A percentile compares a stretch with the other conserved stretches of the same genome.
phyloP scores from a whole-genome alignment of 2,888 invertebrate species.

The Epinotia nisella region DNA sequence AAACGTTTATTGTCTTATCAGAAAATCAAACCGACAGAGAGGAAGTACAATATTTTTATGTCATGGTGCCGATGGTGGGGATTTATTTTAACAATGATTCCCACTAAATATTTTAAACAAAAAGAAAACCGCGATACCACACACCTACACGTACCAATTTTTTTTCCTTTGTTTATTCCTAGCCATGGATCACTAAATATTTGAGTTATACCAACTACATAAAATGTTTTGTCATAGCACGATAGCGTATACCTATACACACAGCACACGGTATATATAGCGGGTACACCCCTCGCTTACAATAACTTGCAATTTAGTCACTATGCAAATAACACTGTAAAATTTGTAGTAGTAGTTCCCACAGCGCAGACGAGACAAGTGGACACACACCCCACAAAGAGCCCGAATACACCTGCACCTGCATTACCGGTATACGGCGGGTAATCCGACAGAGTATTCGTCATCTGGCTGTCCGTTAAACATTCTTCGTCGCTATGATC shows the following conservation, averaged over 20 bases:
- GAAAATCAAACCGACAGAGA: too few species aligned
- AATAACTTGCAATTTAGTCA: slow-evolving; percentile 36
- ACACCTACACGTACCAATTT: too few species aligned
- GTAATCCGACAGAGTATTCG: slow-evolving; percentile 38
- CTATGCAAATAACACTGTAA: slow-evolving; percentile 17
- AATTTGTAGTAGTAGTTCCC: slow-evolving; percentile 9
- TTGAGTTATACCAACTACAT: too few species aligned
- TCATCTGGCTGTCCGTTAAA: slow-evolving; percentile 43
- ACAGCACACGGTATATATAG: not conserved
- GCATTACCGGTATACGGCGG: slow-evolving; percentile 35
- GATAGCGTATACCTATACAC: not conserved
- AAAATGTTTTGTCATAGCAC: not conserved
- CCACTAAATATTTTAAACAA: too few species aligned
- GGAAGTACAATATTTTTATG: too few species aligned
- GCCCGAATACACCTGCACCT: slow-evolving; percentile 24
- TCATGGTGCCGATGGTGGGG: too few species aligned
- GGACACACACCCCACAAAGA: slow-evolving; percentile 36
- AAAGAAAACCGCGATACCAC: too few species aligned
- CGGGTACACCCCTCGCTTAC: not conserved
- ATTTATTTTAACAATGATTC: too few species aligned
- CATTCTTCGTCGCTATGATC: slow-evolving; percentile 88
- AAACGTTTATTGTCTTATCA: too few species aligned
- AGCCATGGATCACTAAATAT: too few species aligned
- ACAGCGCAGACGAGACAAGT: slow-evolving; percentile 32
- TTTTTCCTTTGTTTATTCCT: too few species aligned